Evolutionary conservation across 2,797 vertebrate species (phyloP), one percentile per base, ranked within the genome.

Genomic region (Peromyscus aztecus): DNA sequence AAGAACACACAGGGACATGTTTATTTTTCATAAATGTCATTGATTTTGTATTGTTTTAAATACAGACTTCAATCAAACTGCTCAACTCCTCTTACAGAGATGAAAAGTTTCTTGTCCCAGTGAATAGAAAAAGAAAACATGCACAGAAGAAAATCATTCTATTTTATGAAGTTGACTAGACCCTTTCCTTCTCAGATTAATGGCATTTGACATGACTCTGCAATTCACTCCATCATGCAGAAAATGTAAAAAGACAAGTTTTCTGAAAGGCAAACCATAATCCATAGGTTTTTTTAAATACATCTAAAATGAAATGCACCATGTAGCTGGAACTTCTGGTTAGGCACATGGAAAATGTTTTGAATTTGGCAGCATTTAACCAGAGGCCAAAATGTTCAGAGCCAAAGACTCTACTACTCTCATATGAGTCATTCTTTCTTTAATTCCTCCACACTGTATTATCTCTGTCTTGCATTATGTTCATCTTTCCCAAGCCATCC

Each of bases 191-290:
- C 63, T 93, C 27, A 37, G 13, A 95, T 78, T 95, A 97, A 98
- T 94, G 46, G 43, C 97, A 90, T 88, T 95, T 98, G 97, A 98
- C 96, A 34, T 31, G 90, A 97, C 91, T 96, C 31, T 98, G 95
- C 82, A 97, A 98, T 98, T 97, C 97, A 98, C 87, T 83, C 82
- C 78, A 93, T 97, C 97, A 97, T 57, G 94, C 40, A 96, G 97
- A 97, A 98, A 98, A 98, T 96, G 34, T 4, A 96, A 94, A 92
- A 94, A 83, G 97, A 97, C 96, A 98, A 95, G 31, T 97, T 96
- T 97, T 95, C 96, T 97, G 95, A 96, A 98, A 96, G 97, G 61
- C 75, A 92, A 98, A 63, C 67, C 17, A 55, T 69, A 23, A 23
- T 85, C 63, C 43, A 67, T 49, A 85, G 43, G 78, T 8, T 97